Base-by-base conservation (phyloP, 2,888 invertebrate genomes). In the Cybosia mesomella region DNA sequence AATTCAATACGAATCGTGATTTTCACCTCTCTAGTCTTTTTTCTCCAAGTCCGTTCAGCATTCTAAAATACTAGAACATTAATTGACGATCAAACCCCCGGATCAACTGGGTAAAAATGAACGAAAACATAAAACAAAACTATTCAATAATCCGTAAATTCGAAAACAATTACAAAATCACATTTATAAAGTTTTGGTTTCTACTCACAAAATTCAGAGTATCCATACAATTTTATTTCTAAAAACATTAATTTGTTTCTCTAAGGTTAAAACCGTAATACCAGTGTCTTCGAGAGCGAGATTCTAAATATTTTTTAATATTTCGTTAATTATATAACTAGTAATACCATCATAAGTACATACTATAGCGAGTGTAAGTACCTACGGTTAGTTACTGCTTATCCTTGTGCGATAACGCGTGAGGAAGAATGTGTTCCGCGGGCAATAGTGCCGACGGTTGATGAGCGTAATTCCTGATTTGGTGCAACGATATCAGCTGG, bases 401-500 rank as follows among this genome's bases (percentile, higher is more conserved):
- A 84, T 95, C 95, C 87, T 95, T 95, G 88, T 95, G 95, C 74
- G 95, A 89, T 76, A 95, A 87, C 74, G 95, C 90, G 82, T 95
- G 95, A 68, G 95, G 95, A 76, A 97, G 93, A 82, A 96, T 94
- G 91, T 97, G 97, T 83, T 97, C 97, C 69, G 96, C 96, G 73
- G 96, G 96, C 95, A 97, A 96, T 61, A 97, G 93, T 69, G 97
- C 95, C 76, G 97, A 97, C 72, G 98, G 98, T 89, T 98, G 98
- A 90, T 98, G 98, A 75, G 98, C 98, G 93, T 98, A 99, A 93
- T 99, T 99, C 92, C 99, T 96, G 87, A 99, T 99, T 95, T 99
- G 99, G 93, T 99, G 99, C 81, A 99, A 96, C 82, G 98, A 98
- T 92, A 98, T 98, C 93, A 98, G 95, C 92, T 98, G 98, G 91